Evolutionary conservation across 2,797 vertebrate genomes (phyloP).

Genomic region (Falco columbarius): DNA sequence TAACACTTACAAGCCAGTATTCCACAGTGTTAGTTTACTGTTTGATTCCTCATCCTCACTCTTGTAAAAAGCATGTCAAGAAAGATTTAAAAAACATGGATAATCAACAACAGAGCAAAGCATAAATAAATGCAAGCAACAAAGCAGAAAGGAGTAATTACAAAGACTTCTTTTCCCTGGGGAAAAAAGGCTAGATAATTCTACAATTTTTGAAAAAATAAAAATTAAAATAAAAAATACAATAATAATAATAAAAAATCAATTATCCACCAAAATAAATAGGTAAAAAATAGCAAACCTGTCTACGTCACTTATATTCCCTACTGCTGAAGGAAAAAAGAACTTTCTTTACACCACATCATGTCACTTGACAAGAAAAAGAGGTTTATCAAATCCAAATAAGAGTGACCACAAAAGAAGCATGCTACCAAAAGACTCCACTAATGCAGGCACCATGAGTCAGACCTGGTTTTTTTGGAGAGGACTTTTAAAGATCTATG

Average conservation of each 20-base stretch:
- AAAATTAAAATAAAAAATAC: no score
- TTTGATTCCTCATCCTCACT: background rate
- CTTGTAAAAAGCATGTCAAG: background rate
- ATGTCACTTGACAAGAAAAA: background rate
- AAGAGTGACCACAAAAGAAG: background rate
- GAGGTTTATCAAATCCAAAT: background rate
- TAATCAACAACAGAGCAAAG: background rate
- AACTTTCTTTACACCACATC: background rate
- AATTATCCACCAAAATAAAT: background rate
- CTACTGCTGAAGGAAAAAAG: background rate
- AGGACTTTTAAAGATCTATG: background rate
- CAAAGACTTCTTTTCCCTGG: background rate
- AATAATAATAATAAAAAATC: no score
- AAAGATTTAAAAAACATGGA: background rate
- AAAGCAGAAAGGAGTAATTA: constrained; percentile 38
- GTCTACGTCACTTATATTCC: background rate
- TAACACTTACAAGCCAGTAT: background rate
- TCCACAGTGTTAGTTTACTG: background rate
- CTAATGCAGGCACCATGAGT: background rate
- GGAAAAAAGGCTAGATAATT: constrained; percentile 24
- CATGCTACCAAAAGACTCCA: background rate
- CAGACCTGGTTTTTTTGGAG: constrained; percentile 9
- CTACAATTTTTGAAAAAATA: background rate
- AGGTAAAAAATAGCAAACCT: background rate
- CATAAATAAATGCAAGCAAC: background rate